These are phyloP conservation scores for Microhierax caerulescens DNA, from an alignment of 2,797 vertebrate species.

Conservation along the genomic window DNA sequence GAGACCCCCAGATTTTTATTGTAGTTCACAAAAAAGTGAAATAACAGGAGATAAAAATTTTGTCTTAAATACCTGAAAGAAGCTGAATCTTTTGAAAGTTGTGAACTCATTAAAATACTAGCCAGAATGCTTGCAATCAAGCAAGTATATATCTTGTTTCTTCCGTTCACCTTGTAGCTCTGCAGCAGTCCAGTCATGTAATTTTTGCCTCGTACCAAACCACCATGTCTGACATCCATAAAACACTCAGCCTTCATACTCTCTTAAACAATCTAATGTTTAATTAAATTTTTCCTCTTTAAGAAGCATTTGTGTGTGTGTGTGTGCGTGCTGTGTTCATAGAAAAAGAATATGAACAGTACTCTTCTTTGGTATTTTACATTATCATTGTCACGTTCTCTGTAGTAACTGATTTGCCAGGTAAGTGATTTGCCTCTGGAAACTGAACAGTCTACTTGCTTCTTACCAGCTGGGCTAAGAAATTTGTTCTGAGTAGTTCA, in stretches of 20 bases:
- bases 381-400: neutral
- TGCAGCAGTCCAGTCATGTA: neutral
- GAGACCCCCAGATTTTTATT: neutral
- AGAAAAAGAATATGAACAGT: neutral
- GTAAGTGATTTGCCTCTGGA: neutral
- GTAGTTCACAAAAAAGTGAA: neutral
- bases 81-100: neutral
- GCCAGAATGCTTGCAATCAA: neutral
- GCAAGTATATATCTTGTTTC: neutral
- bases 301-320: neutral
- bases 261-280: neutral
- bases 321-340: neutral
- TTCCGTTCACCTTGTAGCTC: neutral
- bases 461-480: neutral
- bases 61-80: neutral
- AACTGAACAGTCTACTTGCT: neutral
- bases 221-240: neutral
- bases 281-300: conserved; percentile 11
- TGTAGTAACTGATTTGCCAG: neutral
- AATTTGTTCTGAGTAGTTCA: neutral
- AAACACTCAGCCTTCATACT: neutral
- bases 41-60: neutral
- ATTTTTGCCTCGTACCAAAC: neutral
- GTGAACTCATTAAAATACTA: neutral
- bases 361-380: neutral